These are phyloP conservation scores for Xestoiulus laeticollis DNA, from an alignment of 2,888 invertebrate species.

Conservation along the genomic window DNA sequence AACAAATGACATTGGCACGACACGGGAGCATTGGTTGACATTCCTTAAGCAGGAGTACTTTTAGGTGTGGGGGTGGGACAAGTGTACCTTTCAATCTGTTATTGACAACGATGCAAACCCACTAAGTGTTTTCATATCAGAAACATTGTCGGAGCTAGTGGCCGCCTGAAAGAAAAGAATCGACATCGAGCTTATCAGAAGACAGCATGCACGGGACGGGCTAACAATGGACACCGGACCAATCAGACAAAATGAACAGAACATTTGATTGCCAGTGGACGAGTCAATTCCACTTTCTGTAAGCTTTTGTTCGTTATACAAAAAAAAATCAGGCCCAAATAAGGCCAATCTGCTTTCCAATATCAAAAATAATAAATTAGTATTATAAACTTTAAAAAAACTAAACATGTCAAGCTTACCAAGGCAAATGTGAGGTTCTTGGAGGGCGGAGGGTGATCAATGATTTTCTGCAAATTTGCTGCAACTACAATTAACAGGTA, in stretches of 20 bases:
- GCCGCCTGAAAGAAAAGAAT: conserved; percentile 47
- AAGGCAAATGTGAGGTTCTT: conserved; percentile 83
- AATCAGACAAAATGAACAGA: background rate
- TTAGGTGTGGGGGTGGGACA: background rate
- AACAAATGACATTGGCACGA: background rate
- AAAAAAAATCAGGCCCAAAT: background rate
- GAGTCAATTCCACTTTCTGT: conserved; percentile 59
- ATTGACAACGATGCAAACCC: conserved; percentile 98
- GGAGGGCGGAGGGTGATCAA: conserved; percentile 72
- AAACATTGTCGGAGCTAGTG: conserved; percentile 60
- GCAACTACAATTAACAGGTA: conserved; percentile 72
- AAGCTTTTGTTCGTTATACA: conserved; percentile 57
- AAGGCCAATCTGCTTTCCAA: too few species aligned
- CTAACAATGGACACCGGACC: conserved; percentile 15
- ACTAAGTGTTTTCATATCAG: conserved; percentile 93
- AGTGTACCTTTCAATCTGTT: conserved; percentile 72
- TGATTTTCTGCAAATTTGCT: conserved; percentile 87
- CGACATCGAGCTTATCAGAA: conserved; percentile 31
- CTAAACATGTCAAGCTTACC: conserved; percentile 67
- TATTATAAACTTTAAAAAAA: background rate
- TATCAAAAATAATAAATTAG: too few species aligned
- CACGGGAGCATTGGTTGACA: background rate
- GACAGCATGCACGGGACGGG: conserved; percentile 7
- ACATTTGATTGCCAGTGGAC: background rate
- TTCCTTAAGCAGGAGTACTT: conserved; percentile 2